Conservation (phyloP, 2,797 vertebrate genomes). For the Rhabdomys pumilio region DNA sequence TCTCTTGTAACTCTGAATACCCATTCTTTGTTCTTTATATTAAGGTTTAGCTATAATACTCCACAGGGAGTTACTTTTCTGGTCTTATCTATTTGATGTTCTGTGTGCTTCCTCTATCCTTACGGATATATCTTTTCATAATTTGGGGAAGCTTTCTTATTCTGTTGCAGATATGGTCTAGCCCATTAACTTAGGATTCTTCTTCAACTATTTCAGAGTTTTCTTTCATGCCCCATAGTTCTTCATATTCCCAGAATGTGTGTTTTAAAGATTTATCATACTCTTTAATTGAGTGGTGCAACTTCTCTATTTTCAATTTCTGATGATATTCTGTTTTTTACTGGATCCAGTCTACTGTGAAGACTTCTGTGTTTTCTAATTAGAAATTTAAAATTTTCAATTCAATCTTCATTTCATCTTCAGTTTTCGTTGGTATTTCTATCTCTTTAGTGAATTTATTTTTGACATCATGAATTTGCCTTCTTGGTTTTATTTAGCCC, state of each 20-base stretch:
- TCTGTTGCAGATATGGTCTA: neutral
- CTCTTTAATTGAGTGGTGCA: neutral
- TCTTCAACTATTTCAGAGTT: neutral
- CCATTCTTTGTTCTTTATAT: neutral
- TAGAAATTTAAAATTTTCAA: neutral
- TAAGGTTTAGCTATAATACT: neutral
- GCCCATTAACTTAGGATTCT: neutral
- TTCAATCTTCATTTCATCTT: neutral
- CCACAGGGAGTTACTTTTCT: neutral
- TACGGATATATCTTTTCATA: neutral
- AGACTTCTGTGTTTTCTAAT: neutral
- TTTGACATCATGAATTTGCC: neutral
- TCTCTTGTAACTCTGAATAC: neutral
- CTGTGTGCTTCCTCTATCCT: neutral
- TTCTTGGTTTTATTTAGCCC: neutral
- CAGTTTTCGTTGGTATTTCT: neutral
- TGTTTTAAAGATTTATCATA: neutral
- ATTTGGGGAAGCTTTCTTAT: neutral
- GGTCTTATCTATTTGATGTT: neutral
- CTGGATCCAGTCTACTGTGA: neutral
- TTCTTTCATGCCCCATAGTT: neutral
- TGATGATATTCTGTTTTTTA: neutral
- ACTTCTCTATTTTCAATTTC: neutral
- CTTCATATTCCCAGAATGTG: too few relatives aligned
- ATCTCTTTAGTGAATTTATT: neutral